Evolutionary conservation across 2,888 invertebrate genomes (phyloP).

Genomic region (Hemicrepidius hirtus): DNA sequence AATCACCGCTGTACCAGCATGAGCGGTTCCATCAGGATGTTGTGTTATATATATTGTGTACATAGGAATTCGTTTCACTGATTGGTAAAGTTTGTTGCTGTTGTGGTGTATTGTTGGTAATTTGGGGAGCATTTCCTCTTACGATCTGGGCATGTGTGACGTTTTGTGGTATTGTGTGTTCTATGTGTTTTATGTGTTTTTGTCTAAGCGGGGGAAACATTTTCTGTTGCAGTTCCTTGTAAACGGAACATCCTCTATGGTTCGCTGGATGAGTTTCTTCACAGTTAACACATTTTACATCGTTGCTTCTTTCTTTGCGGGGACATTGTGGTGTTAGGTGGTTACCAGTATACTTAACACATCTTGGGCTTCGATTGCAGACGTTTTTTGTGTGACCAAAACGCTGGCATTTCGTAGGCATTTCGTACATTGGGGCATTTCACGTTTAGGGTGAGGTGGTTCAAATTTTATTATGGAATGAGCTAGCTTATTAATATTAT

Average conservation of each 20-base stretch:
- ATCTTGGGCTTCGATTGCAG: conserved; percentile 24
- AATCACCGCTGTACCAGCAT: conserved; percentile 35
- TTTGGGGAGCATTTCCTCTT: too few relatives aligned
- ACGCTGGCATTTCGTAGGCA: conserved; percentile 34
- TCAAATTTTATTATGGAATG: conserved; percentile 16
- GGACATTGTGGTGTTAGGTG: conserved; percentile 17
- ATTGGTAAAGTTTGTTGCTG: background rate
- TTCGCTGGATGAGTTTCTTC: conserved; percentile 10
- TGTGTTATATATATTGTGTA: conserved; percentile 14
- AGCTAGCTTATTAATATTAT: conserved; percentile 6
- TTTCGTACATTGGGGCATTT: conserved; percentile 15
- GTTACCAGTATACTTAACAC: conserved; percentile 3
- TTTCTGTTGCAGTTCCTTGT: background rate
- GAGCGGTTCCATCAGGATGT: conserved; percentile 39
- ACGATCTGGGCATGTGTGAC: too few relatives aligned
- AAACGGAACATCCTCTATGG: background rate
- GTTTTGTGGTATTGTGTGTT: too few relatives aligned
- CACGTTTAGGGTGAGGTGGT: too few relatives aligned
- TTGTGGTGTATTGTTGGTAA: background rate
- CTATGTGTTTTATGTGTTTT: too few relatives aligned
- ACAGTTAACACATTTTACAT: conserved; percentile 37
- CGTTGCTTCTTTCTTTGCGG: conserved; percentile 7
- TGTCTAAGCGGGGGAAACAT: too few relatives aligned
- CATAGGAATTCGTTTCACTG: too few relatives aligned
- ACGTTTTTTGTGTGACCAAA: conserved; percentile 23